Evolutionary conservation across 2,797 vertebrate genomes (phyloP).

Genomic region (Crocodylus rhombifer): DNA sequence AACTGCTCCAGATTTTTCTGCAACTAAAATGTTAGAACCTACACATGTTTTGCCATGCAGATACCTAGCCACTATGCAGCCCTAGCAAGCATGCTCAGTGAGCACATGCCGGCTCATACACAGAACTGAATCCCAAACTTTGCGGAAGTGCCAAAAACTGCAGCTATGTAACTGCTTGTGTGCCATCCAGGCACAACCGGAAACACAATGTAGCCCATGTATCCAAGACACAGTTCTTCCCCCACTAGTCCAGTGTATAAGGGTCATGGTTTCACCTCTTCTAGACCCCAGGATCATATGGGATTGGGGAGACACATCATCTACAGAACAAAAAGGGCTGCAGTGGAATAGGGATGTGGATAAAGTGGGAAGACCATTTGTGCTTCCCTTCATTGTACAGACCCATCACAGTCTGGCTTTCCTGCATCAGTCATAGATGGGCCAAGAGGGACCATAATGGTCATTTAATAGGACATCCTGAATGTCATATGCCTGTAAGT

Average conservation of each 20-base stretch:
- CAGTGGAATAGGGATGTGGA: neutral
- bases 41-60: no score
- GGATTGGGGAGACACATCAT: neutral
- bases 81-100: no score
- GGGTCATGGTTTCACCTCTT: neutral
- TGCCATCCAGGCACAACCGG: neutral
- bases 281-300: fast-evolving
- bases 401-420: neutral
- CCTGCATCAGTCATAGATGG: neutral
- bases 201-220: no score
- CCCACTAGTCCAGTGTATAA: neutral
- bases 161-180: no score
- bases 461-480: neutral
- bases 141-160: no score
- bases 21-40: no score
- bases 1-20: no score
- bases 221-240: no score
- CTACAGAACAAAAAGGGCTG: neutral
- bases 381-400: neutral
- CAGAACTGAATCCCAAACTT: no score
- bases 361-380: neutral
- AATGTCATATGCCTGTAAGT: neutral
- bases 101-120: no score
- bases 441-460: neutral
- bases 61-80: no score